Conservation (phyloP, 1,140 invertebrate species). For the Drosophila pachea region DNA sequence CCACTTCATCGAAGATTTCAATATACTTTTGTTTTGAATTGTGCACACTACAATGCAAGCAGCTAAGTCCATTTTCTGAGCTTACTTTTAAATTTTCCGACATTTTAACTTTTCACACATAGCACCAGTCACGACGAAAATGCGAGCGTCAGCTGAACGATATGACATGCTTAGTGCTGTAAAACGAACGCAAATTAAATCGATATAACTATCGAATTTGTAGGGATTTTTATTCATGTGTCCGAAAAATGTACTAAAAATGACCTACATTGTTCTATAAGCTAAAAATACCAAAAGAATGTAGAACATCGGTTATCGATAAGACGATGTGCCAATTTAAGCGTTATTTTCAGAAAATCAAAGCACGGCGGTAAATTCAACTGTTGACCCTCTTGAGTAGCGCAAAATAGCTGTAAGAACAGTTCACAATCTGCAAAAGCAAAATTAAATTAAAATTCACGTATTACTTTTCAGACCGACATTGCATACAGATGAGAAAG, state of each 20-base stretch:
- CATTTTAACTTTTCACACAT: constrained; percentile 68
- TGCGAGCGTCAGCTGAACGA: constrained; percentile 38
- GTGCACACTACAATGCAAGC: constrained; percentile 63
- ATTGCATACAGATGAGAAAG: constrained; percentile 66
- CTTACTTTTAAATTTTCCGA: constrained; percentile 56
- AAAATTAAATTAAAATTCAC: neutral
- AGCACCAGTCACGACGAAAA: constrained; percentile 6
- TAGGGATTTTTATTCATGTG: constrained; percentile 9
- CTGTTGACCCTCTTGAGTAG: constrained; percentile 66
- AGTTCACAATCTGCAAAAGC: constrained; percentile 70
- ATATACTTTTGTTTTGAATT: constrained; percentile 60
- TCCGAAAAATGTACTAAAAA: neutral
- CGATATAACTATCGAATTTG: neutral
- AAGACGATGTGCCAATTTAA: neutral
- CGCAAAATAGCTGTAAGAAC: constrained; percentile 73
- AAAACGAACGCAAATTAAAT: neutral
- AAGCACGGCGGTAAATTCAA: constrained; percentile 31
- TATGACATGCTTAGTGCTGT: constrained; percentile 35
- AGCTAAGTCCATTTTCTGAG: constrained; percentile 34
- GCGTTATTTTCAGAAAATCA: neutral
- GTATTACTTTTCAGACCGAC: too few relatives aligned
- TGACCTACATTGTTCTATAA: neutral
- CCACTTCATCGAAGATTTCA: constrained; percentile 68
- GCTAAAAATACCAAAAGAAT: neutral
- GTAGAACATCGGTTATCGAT: constrained; percentile 7